Base-by-base conservation (phyloP, 1,140 invertebrate genomes). In the Bombyx mori region DNA sequence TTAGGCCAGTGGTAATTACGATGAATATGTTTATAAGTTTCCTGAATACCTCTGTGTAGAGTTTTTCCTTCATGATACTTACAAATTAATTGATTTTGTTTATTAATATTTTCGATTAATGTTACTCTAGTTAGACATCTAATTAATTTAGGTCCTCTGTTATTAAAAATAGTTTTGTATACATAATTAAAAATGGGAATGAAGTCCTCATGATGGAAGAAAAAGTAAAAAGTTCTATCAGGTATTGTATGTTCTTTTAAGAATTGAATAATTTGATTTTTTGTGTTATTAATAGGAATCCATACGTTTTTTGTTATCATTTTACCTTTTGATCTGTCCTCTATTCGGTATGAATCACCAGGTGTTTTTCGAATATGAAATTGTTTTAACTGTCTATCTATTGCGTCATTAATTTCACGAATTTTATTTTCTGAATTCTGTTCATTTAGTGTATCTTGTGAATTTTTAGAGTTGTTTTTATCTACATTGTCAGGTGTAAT, bases 21-120 rank as follows among this genome's bases (percentile, higher is more conserved):
- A 22, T 57, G 60, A n/a, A 83, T 22, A 9, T 74, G 68, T 66
- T 72, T 73, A 49, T 63, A 63, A 0, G 69, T 83, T 75, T 85
- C 79, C 3, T 72, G 63, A 45, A 75, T 78, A 44, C 75, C 77
- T 49, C 76, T 60, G 58, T 82, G 79, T 35, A 66, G 52, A n/a
- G 62, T 67, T 54, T 70, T 76, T 8, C 70, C 73, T 73, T 77
- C 63, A 44, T 73, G 70, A 57, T 79, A 79, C 44, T 73, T 63
- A 49, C 63, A 52, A 47, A 85, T 76, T 44, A 73, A 7, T 56
- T 75, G 60, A 22, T 44, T 46, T 66, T 75, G 70, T 52, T 79
- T 71, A 7, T 52, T 58, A 45, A 56, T 52, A 18, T 63, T 66
- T 54, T 69, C 66, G 18, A 81, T 60, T 50, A 73, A 62, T 42